Evolutionary conservation across 2,113 vertebrate genomes (phyloP).

Genomic region (Accipiter virgatus): DNA sequence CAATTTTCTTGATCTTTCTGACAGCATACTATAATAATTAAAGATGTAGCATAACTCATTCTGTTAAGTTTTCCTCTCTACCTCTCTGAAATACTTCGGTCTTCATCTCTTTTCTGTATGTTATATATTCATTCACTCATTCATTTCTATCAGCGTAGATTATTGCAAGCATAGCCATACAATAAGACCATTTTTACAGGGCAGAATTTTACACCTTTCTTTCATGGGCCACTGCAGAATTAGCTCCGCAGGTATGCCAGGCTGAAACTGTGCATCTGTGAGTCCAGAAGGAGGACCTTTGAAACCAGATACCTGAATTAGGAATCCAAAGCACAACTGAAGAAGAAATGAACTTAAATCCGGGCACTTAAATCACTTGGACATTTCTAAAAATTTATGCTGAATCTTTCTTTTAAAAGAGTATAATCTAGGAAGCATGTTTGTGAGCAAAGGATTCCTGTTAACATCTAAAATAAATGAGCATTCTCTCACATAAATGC

Average conservation of each 20-base stretch:
- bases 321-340: background rate
- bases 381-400: background rate
- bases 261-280: background rate
- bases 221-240: background rate
- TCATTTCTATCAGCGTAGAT: background rate
- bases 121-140: background rate
- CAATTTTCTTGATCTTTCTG: background rate
- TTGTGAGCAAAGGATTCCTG: conserved; percentile 10
- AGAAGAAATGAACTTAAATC: background rate
- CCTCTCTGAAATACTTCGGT: background rate
- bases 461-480: conserved; percentile 38
- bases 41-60: background rate
- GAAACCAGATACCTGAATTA: background rate
- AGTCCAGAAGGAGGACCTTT: background rate
- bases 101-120: background rate
- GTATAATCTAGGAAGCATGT: background rate
- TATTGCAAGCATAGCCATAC: background rate
- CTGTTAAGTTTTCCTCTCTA: background rate
- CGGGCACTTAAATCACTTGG: background rate
- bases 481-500: conserved; percentile 6
- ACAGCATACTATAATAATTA: background rate
- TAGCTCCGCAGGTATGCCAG: background rate
- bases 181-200: background rate
- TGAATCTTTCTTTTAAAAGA: background rate
- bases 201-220: background rate